A percentile compares a stretch with the other conserved stretches of the same genome.
These are phyloP conservation scores for Cichlasoma orientale DNA, from an alignment of 2,797 vertebrate species.

Conservation along the genomic window DNA sequence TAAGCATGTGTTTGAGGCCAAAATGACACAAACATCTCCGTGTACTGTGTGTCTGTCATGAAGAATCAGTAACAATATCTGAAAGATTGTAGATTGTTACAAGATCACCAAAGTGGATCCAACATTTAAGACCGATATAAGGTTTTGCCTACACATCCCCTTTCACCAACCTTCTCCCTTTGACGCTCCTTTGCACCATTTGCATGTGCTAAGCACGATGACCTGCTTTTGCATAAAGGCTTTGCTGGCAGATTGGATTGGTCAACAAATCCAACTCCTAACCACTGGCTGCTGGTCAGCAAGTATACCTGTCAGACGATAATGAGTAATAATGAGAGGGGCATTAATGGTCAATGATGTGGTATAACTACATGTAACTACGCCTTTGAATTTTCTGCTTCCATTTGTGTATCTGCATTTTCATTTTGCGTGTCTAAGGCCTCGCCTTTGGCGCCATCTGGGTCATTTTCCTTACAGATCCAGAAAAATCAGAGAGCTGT, in stretches of 20 bases:
- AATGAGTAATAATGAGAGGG: constrained; percentile 11
- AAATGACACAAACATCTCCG: constrained; percentile 6
- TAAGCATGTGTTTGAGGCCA: constrained; percentile 13
- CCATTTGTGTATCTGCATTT: constrained; percentile 4
- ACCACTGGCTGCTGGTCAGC: constrained; percentile 52
- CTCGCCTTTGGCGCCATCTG: constrained; percentile 58
- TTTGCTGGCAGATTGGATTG: constrained; percentile 54
- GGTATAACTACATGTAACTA: constrained; percentile 4
- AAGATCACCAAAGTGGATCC: constrained; percentile 25
- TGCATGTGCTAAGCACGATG: constrained; percentile 61
- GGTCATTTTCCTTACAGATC: constrained; percentile 56
- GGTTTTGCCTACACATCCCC: constrained; percentile 8
- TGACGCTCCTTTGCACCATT: constrained; percentile 50
- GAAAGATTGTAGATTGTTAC: constrained; percentile 36
- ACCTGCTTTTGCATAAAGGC: constrained; percentile 76
- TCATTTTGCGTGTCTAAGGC: constrained; percentile 22
- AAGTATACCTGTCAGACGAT: constrained; percentile 51
- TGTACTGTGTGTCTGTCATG: constrained; percentile 6
- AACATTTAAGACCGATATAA: constrained; percentile 25
- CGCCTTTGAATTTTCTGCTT: constrained; percentile 10
- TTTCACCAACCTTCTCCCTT: neutral
- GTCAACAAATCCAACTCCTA: constrained; percentile 40
- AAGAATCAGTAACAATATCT: constrained; percentile 37
- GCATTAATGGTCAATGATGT: constrained; percentile 22
- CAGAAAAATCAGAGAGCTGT: constrained; percentile 60